Conservation (phyloP, 1,140 invertebrate genomes). For the Dendroctonus ponderosae region DNA sequence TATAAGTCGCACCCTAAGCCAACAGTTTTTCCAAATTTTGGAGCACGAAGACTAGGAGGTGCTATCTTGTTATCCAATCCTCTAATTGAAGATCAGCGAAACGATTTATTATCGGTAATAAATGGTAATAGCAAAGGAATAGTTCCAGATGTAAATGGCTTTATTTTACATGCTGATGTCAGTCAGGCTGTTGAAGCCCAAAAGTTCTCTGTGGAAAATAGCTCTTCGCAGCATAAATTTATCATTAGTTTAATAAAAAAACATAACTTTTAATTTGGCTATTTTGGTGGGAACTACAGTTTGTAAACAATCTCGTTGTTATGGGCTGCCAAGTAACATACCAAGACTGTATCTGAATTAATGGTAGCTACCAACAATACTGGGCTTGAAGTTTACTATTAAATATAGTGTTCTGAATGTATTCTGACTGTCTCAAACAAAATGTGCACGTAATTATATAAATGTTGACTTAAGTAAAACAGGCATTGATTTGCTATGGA, state of each 20-base stretch:
- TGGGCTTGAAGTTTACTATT: background rate
- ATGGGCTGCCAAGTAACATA: conserved; percentile 21
- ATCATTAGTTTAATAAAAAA: conserved; percentile 28
- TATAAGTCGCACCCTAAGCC: conserved; percentile 44
- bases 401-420: too few species aligned
- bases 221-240: conserved; percentile 37
- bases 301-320: conserved; percentile 8
- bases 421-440: too few species aligned
- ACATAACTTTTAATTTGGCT: conserved; percentile 22
- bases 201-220: conserved; percentile 42
- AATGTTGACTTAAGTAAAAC: too few species aligned
- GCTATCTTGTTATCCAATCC: conserved; percentile 40
- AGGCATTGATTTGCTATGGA: too few species aligned
- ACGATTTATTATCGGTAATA: conserved; percentile 38
- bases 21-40: conserved; percentile 37
- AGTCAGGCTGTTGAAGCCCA: conserved; percentile 36
- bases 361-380: conserved; percentile 26
- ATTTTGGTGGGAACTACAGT: conserved; percentile 17
- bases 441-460: too few species aligned
- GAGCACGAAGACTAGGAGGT: conserved; percentile 38
- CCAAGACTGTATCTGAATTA: conserved; percentile 3
- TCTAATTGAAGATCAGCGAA: conserved; percentile 38
- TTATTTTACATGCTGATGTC: conserved; percentile 41
- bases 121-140: conserved; percentile 40
- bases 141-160: conserved; percentile 39